These are phyloP conservation scores for Pantherophis vulpinus DNA, from an alignment of 2,797 vertebrate species.

Conservation along the genomic window DNA sequence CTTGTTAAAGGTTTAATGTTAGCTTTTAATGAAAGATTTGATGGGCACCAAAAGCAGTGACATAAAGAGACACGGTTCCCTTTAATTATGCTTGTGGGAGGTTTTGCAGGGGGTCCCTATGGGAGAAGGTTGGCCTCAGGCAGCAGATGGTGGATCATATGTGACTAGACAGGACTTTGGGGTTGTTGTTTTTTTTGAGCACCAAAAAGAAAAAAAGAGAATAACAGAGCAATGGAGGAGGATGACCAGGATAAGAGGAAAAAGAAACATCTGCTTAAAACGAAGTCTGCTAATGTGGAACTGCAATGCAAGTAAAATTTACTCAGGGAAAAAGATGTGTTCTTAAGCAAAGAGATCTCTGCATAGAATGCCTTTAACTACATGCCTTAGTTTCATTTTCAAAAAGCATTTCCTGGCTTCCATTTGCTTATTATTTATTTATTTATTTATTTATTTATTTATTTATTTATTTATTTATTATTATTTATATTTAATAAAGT, in stretches of 20 bases:
- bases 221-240: not conserved
- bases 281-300: not conserved
- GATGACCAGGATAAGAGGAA: not conserved
- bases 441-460: not conserved
- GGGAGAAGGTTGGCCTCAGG: not conserved
- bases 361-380: not conserved
- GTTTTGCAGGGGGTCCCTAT: not conserved
- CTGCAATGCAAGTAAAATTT: not conserved
- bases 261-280: not conserved
- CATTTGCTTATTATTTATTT: not conserved
- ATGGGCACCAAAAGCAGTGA: not conserved
- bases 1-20: not conserved
- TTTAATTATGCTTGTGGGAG: not conserved
- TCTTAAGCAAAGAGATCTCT: not conserved
- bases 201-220: not conserved
- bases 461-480: not conserved
- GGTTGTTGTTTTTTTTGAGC: not conserved
- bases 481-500: not conserved
- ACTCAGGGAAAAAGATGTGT: not conserved
- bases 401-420: not conserved
- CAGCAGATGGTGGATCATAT: not conserved
- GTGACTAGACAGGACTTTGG: not conserved
- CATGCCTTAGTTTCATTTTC: not conserved
- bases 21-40: not conserved
- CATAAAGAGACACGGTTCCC: not conserved